Evolutionary conservation across 2,888 invertebrate genomes (phyloP), one percentile per base, ranked within the genome.

Genomic region (Synergus gifuensis): DNA sequence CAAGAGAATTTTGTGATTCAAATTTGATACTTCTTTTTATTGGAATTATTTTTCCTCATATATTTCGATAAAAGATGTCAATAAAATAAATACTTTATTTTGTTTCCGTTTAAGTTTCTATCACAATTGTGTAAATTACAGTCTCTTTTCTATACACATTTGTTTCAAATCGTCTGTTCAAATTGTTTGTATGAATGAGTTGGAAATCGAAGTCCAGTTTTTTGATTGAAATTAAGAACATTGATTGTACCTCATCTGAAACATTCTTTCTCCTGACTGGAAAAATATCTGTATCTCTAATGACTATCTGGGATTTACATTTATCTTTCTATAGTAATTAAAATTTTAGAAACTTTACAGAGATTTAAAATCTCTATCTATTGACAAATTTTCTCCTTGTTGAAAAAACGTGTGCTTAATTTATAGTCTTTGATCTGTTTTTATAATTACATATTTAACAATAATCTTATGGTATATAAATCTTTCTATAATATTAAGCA

Each of bases 391-490:
- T 58, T 58, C 18, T 58, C n/a, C 58, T 58, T 18, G 11, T 54
- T 58, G 58, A 58, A 58, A 58, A 58, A 58, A 58, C n/a, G 58
- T 58, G 58, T 58, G 18, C 58, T n/a, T 58, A 58, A 58, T 58
- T 18, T 58, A 54, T 18, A 58, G 18, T 58, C 58, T 58, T 58
- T 58, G 58, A 58, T 58, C 11, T 18, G 16, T 58, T 18, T 18
- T 58, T 58, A 58, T 18, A 58, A 58, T 58, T 58, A 58, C 11
- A 36, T 5, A 36, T 58, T 18, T 58, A 58, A 58, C 18, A 58
- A 58, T 58, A 58, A 58, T 58, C 58, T 18, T 58, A 58, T 58
- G 58, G 18, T 7, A 58, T 58, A 58, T 58, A 18, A 54, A 58
- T 18, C n/a, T 18, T 58, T 58, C 58, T 58, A 9, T 11, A 58